Evolutionary conservation across 35 echinoderm and acorn worm genomes (phyloP).

Genomic region (Patiria miniata): DNA sequence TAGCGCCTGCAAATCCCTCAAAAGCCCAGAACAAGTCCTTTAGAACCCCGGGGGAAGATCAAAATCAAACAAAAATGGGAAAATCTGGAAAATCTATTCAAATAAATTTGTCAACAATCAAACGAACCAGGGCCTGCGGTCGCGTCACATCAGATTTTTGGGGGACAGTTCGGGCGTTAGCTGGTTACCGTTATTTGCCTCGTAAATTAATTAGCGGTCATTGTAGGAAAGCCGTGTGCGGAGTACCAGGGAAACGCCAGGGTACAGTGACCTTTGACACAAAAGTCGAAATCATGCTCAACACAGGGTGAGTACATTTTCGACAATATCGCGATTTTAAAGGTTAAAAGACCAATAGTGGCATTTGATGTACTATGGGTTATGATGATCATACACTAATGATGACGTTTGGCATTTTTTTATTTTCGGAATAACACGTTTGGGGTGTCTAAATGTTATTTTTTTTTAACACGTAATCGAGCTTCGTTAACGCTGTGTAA

Average conservation of each 20-base stretch:
- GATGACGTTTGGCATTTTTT: no score
- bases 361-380: no score
- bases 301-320: conserved; percentile 1
- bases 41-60: no score
- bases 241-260: conserved; percentile 10
- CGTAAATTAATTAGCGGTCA: neutral
- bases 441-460: no score
- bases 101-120: conserved; percentile 3
- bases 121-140: neutral
- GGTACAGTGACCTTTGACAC: conserved; percentile 7
- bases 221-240: neutral
- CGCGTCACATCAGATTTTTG: conserved; percentile 27
- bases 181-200: neutral
- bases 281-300: neutral
- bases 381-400: no score
- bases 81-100: conserved; percentile 7
- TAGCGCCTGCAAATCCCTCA: no score
- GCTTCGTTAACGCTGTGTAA: no score
- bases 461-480: no score
- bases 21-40: no score
- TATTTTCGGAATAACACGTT: no score
- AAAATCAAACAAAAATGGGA: no score
- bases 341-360: neutral
- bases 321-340: neutral
- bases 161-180: neutral